phyloP scores from a whole-genome alignment of 2,888 invertebrate species.

The Drosophila birchii region DNA sequence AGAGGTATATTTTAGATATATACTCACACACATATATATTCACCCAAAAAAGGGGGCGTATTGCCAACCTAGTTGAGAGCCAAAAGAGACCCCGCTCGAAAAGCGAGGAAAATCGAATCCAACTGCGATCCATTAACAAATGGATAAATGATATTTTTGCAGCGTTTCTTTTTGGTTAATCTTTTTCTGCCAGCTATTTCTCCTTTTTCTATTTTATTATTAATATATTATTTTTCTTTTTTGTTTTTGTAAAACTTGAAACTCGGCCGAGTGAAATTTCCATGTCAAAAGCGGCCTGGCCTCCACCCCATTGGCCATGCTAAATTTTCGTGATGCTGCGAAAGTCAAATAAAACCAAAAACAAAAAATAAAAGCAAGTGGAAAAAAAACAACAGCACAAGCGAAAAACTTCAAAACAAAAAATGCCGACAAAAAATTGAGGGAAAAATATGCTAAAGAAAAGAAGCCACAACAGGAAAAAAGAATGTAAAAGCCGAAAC shows the following conservation, averaged over 20 bases:
- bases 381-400: neutral
- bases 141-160: constrained; percentile 19
- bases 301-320: constrained; percentile 61
- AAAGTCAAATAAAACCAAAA: constrained; percentile 63
- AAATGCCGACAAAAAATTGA: constrained; percentile 55
- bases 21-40: neutral
- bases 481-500: constrained; percentile 38
- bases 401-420: constrained; percentile 58
- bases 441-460: constrained; percentile 46
- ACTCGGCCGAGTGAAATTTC: constrained; percentile 55
- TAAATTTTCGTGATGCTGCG: constrained; percentile 72
- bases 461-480: constrained; percentile 34
- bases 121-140: constrained; percentile 37
- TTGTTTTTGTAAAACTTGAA: constrained; percentile 31
- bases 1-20: neutral
- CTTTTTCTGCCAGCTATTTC: neutral
- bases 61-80: constrained; percentile 1
- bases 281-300: constrained; percentile 65
- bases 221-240: neutral
- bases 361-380: constrained; percentile 15
- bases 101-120: constrained; percentile 20
- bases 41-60: constrained; percentile 23
- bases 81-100: neutral
- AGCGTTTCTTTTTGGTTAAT: constrained; percentile 6
- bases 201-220: constrained; percentile 1